Percentiles rank a stretch among this genome's conserved stretches.
Conservation (phyloP, 53 echinoderm and acorn worm genomes). For the Henricia sp. region DNA sequence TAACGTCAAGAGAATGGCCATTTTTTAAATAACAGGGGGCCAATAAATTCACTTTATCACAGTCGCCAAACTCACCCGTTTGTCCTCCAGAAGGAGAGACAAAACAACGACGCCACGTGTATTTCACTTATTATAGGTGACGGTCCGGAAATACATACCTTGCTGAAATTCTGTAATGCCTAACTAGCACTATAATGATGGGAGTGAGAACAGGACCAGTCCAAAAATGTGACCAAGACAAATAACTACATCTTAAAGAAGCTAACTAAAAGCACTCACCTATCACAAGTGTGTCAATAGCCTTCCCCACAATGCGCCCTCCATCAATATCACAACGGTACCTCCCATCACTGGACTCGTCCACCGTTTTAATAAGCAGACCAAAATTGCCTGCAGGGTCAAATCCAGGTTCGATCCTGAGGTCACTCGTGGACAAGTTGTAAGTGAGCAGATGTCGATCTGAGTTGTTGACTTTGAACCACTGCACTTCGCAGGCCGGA, state of each 20-base stretch:
- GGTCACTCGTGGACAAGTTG: neutral
- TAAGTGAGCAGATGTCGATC: neutral
- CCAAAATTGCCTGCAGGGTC: neutral
- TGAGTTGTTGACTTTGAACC: neutral
- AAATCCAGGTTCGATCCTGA: neutral
- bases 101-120: neutral
- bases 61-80: neutral
- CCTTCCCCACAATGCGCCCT: neutral
- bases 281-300: neutral
- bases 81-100: neutral
- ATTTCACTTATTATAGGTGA: neutral
- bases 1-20: neutral
- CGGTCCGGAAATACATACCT: too few relatives aligned
- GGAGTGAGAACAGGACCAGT: too few relatives aligned
- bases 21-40: neutral
- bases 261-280: neutral
- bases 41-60: neutral
- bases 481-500: conserved; percentile 9
- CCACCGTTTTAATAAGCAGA: neutral
- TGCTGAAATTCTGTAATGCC: too few relatives aligned
- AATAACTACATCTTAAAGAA: too few relatives aligned
- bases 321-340: neutral
- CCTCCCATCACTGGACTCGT: neutral
- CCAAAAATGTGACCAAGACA: too few relatives aligned
- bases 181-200: too few relatives aligned